phyloP scores from a whole-genome alignment of 2,888 invertebrate species.

The Aphrophora alni region DNA sequence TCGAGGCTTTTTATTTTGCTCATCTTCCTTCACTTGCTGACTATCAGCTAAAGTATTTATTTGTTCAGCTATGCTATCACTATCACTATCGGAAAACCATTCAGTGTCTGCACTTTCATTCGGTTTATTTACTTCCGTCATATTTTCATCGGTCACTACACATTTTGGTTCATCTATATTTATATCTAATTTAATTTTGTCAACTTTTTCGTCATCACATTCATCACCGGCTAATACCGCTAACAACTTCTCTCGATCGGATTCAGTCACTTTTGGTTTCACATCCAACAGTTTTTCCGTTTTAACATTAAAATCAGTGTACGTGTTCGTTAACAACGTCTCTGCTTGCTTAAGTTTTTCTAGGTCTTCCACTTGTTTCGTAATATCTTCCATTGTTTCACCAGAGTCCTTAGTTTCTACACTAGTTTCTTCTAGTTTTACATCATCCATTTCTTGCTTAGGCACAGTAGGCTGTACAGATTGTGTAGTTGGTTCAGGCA shows the following conservation, averaged over 20 bases:
- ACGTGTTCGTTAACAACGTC: conserved; percentile 50
- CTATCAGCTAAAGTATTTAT: conserved; percentile 32
- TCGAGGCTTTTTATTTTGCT: conserved; percentile 41
- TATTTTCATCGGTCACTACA: neutral
- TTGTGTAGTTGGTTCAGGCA: conserved; percentile 20
- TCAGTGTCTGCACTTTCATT: conserved; percentile 40
- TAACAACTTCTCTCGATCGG: conserved; percentile 36
- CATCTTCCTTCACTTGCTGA: neutral
- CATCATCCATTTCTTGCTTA: neutral
- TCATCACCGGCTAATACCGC: conserved; percentile 38
- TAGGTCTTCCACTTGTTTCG: conserved; percentile 44
- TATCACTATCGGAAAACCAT: conserved; percentile 43
- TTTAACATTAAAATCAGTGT: conserved; percentile 49
- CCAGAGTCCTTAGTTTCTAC: conserved; percentile 21
- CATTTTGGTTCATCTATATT: neutral
- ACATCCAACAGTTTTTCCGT: conserved; percentile 49
- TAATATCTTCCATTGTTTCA: conserved; percentile 40
- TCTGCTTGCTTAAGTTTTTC: conserved; percentile 48
- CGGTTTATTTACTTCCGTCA: conserved; percentile 23
- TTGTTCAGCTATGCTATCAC: conserved; percentile 40
- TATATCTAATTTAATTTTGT: conserved; percentile 4
- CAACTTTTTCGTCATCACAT: conserved; percentile 15
- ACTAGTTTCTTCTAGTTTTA: neutral
- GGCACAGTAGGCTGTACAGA: neutral
- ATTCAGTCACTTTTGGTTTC: conserved; percentile 28